A percentile compares a stretch with the other conserved stretches of the same genome.
Conservation (phyloP, 2,113 vertebrate genomes). For the Oryzias javanicus region DNA sequence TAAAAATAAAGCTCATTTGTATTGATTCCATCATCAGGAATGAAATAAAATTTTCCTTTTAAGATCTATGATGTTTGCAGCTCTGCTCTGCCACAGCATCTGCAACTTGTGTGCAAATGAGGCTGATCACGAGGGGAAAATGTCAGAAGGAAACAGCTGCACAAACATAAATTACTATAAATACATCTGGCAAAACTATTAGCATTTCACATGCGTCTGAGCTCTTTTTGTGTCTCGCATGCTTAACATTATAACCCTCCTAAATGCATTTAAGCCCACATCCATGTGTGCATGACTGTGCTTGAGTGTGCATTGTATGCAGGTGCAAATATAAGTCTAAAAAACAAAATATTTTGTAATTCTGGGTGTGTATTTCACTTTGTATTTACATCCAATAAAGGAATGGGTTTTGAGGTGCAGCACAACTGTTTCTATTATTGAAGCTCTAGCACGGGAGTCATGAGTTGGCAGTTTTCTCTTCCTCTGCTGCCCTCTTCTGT, state of each 20-base stretch:
- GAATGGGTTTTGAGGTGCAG: neutral
- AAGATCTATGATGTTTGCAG: neutral
- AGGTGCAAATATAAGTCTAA: conserved; percentile 3
- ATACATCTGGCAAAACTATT: conserved; percentile 1
- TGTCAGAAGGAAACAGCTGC: neutral
- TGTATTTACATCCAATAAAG: conserved; percentile 53
- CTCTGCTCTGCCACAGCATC: conserved; percentile 5
- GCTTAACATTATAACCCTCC: conserved; percentile 27
- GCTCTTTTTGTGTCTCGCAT: conserved; percentile 14
- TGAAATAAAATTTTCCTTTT: neutral
- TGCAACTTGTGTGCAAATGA: conserved; percentile 1
- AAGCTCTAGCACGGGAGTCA: no score
- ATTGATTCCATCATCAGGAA: no score
- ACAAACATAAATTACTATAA: neutral
- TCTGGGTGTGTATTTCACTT: conserved; percentile 10
- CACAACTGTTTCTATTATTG: neutral
- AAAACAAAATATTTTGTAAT: conserved; percentile 13
- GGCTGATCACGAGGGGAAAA: neutral
- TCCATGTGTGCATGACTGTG: conserved; percentile 19
- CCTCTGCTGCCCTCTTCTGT: no score
- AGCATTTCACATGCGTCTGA: conserved; percentile 11
- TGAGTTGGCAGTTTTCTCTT: no score
- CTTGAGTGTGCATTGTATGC: conserved; percentile 14
- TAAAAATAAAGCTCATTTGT: no score
- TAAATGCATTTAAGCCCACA: conserved; percentile 24